A percentile compares a stretch with the other conserved stretches of the same genome.
These are phyloP conservation scores for Cyprinodon diabolis DNA, from an alignment of 2,797 vertebrate genomes.

Conservation along the genomic window DNA sequence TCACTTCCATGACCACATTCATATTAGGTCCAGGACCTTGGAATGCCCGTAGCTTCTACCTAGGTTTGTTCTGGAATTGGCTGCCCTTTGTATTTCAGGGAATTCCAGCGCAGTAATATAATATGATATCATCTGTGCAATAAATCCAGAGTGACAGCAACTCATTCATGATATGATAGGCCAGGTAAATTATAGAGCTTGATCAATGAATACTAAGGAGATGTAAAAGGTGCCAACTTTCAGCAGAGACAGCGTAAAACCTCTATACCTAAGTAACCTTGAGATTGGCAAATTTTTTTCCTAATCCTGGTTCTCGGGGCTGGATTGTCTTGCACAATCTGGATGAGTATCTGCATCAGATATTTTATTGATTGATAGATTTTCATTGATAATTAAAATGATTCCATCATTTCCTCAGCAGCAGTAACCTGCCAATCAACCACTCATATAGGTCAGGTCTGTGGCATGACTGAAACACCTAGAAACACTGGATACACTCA, in stretches of 20 bases:
- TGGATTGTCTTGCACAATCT: too few species aligned
- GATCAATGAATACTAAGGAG: not conserved
- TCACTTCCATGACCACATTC: not conserved
- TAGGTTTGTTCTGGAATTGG: not conserved
- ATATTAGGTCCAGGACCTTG: not conserved
- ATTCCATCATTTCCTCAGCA: too few species aligned
- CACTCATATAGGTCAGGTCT: too few species aligned
- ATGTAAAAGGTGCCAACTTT: too few species aligned
- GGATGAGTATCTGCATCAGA: too few species aligned
- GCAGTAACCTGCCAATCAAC: too few species aligned
- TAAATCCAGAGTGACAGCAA: not conserved
- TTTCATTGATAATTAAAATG: too few species aligned
- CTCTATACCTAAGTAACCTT: not conserved
- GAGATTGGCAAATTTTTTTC: not conserved
- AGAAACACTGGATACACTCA: not conserved
- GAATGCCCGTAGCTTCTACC: not conserved
- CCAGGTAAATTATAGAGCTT: not conserved
- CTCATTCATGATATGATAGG: too few species aligned
- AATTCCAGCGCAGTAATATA: not conserved
- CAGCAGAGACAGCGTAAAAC: not conserved
- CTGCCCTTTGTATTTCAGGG: not conserved
- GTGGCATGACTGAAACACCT: too few species aligned
- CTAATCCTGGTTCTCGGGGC: too few species aligned
- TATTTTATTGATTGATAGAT: too few species aligned
- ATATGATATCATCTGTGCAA: not conserved